Evolutionary conservation across 2,797 vertebrate species (phyloP).

Genomic region (Neopelma chrysocephalum): DNA sequence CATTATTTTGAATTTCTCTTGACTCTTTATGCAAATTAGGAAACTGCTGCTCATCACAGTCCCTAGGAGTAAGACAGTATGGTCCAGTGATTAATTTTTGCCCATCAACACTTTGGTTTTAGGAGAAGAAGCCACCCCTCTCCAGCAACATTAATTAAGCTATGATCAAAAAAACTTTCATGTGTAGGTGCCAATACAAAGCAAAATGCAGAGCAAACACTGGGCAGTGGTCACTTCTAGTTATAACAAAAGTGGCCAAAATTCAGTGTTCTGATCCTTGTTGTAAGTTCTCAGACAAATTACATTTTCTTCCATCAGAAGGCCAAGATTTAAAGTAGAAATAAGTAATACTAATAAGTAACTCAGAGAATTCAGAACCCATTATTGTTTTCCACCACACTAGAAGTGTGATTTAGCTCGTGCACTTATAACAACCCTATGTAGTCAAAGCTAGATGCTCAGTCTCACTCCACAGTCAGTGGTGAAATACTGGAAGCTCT

Average conservation of each 20-base stretch:
- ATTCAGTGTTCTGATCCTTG: background rate
- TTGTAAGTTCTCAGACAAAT: background rate
- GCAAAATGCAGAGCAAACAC: background rate
- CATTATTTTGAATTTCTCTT: background rate
- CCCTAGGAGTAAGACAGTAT: background rate
- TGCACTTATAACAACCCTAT: rapidly evolving
- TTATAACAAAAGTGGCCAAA: background rate
- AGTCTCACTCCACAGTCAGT: background rate
- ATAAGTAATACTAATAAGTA: background rate
- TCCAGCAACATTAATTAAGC: background rate
- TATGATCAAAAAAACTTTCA: background rate
- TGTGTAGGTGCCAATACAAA: background rate
- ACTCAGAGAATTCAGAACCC: background rate
- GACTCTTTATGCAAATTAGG: background rate
- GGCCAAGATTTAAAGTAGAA: background rate
- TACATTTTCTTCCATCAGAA: background rate
- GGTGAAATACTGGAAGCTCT: background rate
- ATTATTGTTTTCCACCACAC: background rate
- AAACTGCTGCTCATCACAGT: background rate
- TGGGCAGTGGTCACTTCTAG: background rate
- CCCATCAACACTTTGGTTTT: background rate
- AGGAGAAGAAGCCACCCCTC: background rate
- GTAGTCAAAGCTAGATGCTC: background rate
- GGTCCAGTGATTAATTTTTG: background rate
- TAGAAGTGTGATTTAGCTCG: background rate